These are phyloP conservation scores for Halocynthia aurantium DNA, from an alignment of 23 tunicate genomes.

Conservation along the genomic window DNA sequence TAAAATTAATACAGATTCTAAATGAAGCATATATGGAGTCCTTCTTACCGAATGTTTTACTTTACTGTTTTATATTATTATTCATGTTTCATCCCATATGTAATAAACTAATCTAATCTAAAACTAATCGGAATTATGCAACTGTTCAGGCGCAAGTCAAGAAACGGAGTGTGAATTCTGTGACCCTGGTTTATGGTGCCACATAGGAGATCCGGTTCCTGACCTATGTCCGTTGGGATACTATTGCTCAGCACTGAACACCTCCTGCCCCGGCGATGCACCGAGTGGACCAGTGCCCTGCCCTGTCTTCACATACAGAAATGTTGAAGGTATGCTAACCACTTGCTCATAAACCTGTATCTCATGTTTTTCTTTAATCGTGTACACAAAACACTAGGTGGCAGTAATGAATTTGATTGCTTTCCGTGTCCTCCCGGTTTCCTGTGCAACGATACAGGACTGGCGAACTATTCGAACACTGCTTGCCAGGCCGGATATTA, in stretches of 20 bases:
- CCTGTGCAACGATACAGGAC: constrained; percentile 90
- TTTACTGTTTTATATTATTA: no score
- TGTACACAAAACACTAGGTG: constrained; percentile 25
- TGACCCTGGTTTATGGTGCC: constrained; percentile 81
- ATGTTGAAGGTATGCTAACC: constrained; percentile 40
- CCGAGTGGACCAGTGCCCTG: constrained; percentile 82
- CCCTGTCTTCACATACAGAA: constrained; percentile 56
- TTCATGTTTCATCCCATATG: not conserved
- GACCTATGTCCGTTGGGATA: constrained; percentile 83
- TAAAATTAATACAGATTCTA: no score
- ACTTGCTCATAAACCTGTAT: not conserved
- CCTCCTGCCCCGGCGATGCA: constrained; percentile 36
- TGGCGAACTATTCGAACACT: constrained; percentile 53
- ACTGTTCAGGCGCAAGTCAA: constrained; percentile 54
- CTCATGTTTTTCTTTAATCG: no score
- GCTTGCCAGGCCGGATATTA: constrained; percentile 87
- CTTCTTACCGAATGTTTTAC: no score
- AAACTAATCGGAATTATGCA: not conserved
- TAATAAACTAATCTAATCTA: not conserved
- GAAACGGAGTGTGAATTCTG: constrained; percentile 68
- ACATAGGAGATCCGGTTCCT: constrained; percentile 64
- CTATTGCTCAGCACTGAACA: constrained; percentile 69
- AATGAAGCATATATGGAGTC: no score
- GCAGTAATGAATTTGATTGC: constrained; percentile 44
- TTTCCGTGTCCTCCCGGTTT: constrained; percentile 84